These are phyloP conservation scores for Hydropsyche tenuis DNA, from an alignment of 1,140 invertebrate species.

Conservation along the genomic window DNA sequence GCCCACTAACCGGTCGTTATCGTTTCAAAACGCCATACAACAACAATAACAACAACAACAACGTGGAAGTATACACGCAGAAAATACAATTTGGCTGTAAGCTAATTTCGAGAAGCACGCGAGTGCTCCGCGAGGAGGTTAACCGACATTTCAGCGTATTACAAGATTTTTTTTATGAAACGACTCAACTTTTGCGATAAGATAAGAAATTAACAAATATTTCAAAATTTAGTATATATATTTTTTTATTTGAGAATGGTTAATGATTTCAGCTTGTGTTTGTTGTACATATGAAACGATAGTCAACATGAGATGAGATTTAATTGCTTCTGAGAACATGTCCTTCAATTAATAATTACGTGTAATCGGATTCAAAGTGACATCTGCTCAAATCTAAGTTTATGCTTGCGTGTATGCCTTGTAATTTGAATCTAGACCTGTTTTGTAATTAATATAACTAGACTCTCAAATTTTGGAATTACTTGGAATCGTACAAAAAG, in stretches of 20 bases:
- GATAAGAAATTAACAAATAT: too few species aligned
- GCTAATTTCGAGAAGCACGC: conserved; percentile 34
- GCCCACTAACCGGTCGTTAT: conserved; percentile 22
- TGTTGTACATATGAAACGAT: not conserved
- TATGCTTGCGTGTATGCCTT: too few species aligned
- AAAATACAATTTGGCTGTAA: conserved; percentile 1
- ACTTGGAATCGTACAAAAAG: not conserved
- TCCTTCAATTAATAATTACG: not conserved
- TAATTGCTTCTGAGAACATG: not conserved
- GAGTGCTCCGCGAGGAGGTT: conserved; percentile 5
- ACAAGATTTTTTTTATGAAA: too few species aligned
- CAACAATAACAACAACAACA: conserved; percentile 15
- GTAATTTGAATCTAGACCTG: too few species aligned
- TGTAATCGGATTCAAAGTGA: conserved; percentile 3
- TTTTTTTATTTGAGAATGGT: too few species aligned
- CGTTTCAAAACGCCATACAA: conserved; percentile 23
- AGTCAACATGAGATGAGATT: not conserved
- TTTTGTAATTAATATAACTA: too few species aligned
- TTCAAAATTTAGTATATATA: too few species aligned
- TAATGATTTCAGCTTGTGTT: too few species aligned
- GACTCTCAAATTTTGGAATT: not conserved
- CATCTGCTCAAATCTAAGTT: not conserved
- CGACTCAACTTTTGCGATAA: too few species aligned
- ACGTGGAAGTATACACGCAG: not conserved
- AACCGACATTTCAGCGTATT: conserved; percentile 1